A percentile compares a stretch with the other conserved stretches of the same genome.
phyloP scores from a whole-genome alignment of 1,140 invertebrate genomes.

The Apis florea region DNA sequence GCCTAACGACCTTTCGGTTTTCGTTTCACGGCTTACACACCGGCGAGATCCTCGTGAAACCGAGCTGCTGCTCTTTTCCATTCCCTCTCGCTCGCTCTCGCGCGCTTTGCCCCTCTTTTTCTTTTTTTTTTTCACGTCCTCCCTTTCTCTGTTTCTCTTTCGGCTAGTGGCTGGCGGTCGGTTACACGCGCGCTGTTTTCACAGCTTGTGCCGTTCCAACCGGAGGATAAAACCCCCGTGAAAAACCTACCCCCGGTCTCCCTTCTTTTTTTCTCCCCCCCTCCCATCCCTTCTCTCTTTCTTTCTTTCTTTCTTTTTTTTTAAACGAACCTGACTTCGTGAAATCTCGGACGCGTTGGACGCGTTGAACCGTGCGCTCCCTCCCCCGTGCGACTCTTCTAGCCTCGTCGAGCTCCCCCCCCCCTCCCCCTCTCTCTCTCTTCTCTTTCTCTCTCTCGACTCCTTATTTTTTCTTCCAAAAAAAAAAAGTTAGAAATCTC shows the following conservation, averaged over 20 bases:
- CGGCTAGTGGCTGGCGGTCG: constrained; percentile 47
- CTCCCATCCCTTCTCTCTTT: too few species aligned
- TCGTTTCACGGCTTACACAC: constrained; percentile 77
- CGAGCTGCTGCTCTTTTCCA: constrained; percentile 56
- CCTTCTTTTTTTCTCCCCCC: not conserved
- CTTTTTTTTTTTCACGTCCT: constrained; percentile 7
- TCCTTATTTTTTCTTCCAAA: not conserved
- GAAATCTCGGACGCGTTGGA: constrained; percentile 59
- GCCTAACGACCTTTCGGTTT: constrained; percentile 79
- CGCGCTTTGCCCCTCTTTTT: constrained; percentile 33
- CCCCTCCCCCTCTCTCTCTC: too few species aligned
- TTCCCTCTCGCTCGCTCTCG: constrained; percentile 7
- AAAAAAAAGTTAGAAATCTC: too few species aligned
- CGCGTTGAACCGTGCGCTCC: constrained; percentile 71
- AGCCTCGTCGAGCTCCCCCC: not conserved
- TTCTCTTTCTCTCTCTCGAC: too few species aligned
- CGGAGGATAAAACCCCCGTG: constrained; percentile 53
- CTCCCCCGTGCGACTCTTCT: not conserved
- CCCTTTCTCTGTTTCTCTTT: constrained; percentile 40
- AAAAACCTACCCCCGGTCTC: constrained; percentile 51
- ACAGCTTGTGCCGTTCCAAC: constrained; percentile 73
- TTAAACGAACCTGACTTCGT: constrained; percentile 56
- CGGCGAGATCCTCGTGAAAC: constrained; percentile 74
- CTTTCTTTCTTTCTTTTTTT: constrained; percentile 3
- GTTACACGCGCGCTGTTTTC: constrained; percentile 72